Base-by-base conservation (phyloP, 2,113 vertebrate species). In the Nyctereutes procyonoides region DNA sequence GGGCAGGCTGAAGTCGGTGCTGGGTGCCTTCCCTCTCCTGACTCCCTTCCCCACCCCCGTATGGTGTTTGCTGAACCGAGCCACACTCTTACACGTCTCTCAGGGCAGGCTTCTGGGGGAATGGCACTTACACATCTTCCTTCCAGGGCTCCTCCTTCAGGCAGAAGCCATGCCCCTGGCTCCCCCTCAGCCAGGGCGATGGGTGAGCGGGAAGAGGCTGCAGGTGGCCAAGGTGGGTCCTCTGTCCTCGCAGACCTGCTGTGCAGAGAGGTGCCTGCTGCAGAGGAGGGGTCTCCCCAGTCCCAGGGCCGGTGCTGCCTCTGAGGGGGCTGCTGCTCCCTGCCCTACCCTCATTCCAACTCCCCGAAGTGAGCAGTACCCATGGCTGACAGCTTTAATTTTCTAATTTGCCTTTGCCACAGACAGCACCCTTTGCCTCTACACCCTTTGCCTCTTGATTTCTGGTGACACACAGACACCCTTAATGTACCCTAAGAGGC, bases 361-460 rank as follows among this genome's bases (percentile, higher is more conserved):
- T 60, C 15, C 3, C 26, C 62, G 8, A 22, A 84, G n/a, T 1
- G 14, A 22, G 19, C 14, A 0, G 8, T 32, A 4, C 30, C 77
- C 53, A 8, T 0, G 0, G 58, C 60, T 3, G 4, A 1, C 1
- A 0, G 6, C 38, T 51, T 53, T 24, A 8, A 24, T 22, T 26
- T 55, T 15, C 32, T n/a, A 13, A 48, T 32, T 24, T 55, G 55
- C 32, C 73, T 80, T 83, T 16, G 3, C 53, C 69, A 16, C 55
- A 56, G 58, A 28, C 43, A 13, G 5, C 56, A n/a, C 13, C 10
- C 58, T n/a, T 60, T 35, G 62, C 30, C n/a, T 74, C 71, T 10
- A n/a, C 56, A n/a, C 13, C 10, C 58, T n/a, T 60, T 35, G 62
- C 30, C n/a, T 74, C 71, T 10, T 48, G 22, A 43, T 6, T 43